These are phyloP conservation scores for Actenoides hombroni DNA, from an alignment of 2,113 vertebrate species.

Conservation along the genomic window DNA sequence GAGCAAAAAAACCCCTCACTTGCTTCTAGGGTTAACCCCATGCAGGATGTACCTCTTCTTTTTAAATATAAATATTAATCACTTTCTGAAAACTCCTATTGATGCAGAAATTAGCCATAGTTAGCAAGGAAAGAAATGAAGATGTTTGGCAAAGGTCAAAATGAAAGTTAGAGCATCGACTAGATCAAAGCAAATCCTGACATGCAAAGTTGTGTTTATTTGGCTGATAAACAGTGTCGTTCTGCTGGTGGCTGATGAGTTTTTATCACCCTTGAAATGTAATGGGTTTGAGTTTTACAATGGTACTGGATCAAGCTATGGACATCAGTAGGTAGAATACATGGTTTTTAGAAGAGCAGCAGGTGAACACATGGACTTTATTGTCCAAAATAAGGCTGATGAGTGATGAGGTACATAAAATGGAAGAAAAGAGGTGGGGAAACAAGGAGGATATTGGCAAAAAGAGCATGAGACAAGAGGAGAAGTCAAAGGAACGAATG, in stretches of 20 bases:
- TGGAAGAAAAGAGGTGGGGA: neutral
- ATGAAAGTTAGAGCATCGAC: neutral
- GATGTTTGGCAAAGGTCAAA: neutral
- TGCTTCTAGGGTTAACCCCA: slow-evolving; percentile 14
- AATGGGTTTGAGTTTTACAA: neutral
- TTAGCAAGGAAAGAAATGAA: neutral
- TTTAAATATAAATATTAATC: slow-evolving; percentile 31
- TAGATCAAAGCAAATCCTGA: neutral
- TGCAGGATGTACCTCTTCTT: neutral
- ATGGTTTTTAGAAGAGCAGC: neutral
- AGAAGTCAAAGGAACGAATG: neutral
- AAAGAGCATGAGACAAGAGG: neutral
- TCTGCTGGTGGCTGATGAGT: neutral
- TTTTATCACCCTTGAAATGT: neutral
- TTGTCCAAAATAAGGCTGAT: neutral
- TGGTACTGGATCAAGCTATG: neutral
- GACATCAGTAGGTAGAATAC: neutral
- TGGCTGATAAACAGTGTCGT: neutral
- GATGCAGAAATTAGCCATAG: neutral
- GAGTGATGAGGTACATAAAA: neutral
- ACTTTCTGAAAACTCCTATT: neutral
- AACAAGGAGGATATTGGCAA: neutral
- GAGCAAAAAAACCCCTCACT: neutral
- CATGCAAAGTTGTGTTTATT: neutral
- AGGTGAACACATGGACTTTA: neutral